Percentiles rank a stretch among this genome's conserved stretches.
These are phyloP conservation scores for Calyptommatus sinebrachiatus DNA, from an alignment of 2,113 vertebrate species.

Conservation along the genomic window DNA sequence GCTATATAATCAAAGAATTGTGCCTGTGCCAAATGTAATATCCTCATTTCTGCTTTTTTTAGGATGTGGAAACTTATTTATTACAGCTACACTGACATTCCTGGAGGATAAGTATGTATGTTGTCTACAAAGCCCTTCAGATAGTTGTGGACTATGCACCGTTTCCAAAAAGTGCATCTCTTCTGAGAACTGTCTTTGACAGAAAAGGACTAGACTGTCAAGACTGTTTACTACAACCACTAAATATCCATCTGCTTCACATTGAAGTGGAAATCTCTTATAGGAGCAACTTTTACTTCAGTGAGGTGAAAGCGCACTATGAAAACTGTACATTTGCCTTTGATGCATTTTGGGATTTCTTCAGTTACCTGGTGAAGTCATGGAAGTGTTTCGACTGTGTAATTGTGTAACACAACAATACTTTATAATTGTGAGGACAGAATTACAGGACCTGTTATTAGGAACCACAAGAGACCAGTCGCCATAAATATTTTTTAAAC, in stretches of 20 bases:
- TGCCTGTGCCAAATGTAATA: neutral
- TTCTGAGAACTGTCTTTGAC: conserved; percentile 62
- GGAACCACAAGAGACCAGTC: conserved; percentile 64
- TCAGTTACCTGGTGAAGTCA: conserved; percentile 53
- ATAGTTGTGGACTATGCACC: conserved; percentile 51
- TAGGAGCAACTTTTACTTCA: conserved; percentile 73
- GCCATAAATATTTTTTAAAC: conserved; percentile 61
- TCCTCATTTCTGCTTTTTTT: conserved; percentile 9
- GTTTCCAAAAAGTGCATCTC: conserved; percentile 58
- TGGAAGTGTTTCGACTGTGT: conserved; percentile 64
- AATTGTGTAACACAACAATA: conserved; percentile 53
- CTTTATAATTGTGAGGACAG: conserved; percentile 52
- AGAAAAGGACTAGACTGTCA: conserved; percentile 65
- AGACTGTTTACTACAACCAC: conserved; percentile 71
- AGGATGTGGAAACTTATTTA: conserved; percentile 87
- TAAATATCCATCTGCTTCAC: conserved; percentile 78
- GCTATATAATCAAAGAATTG: neutral
- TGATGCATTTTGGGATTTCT: conserved; percentile 62
- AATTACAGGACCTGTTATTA: conserved; percentile 55
- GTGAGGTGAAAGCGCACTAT: conserved; percentile 74
- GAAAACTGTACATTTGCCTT: conserved; percentile 65
- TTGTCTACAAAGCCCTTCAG: conserved; percentile 54
- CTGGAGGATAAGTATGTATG: conserved; percentile 49
- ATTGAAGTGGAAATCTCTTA: conserved; percentile 79
- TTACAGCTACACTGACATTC: conserved; percentile 80